A percentile compares a stretch with the other conserved stretches of the same genome.
Evolutionary conservation across 2,113 vertebrate species (phyloP).

Genomic region (Cathartes aura): DNA sequence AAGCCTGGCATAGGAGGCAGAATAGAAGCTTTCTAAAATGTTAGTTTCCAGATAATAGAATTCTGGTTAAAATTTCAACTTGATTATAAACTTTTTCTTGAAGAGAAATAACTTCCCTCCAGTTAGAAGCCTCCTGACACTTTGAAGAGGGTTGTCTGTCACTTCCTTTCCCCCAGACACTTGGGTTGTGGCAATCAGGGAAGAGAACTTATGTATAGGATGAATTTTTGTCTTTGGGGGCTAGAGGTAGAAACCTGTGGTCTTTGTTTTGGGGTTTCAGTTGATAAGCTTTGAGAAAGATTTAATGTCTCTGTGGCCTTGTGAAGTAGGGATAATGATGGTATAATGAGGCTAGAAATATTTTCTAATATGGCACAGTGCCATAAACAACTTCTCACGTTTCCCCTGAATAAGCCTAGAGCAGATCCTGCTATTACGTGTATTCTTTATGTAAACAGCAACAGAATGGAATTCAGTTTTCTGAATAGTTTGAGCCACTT

Average conservation of each 20-base stretch:
- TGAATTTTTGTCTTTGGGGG: background rate
- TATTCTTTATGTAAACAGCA: background rate
- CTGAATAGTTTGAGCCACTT: background rate
- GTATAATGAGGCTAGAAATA: background rate
- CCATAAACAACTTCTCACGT: background rate
- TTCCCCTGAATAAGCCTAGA: background rate
- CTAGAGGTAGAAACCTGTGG: background rate
- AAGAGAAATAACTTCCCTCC: background rate
- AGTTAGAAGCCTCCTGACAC: background rate
- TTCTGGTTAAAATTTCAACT: background rate
- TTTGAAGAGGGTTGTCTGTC: background rate
- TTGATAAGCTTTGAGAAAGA: background rate
- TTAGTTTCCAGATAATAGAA: background rate
- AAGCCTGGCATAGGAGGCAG: background rate
- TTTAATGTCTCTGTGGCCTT: background rate
- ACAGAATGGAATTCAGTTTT: background rate
- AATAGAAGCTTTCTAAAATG: background rate
- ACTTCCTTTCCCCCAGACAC: background rate
- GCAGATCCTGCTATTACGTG: accelerated
- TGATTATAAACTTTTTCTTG: background rate
- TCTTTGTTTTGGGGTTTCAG: background rate
- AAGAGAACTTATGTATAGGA: background rate
- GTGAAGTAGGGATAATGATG: background rate
- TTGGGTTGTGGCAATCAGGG: background rate
- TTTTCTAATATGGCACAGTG: background rate